These are phyloP conservation scores for Syrphus vitripennis DNA, from an alignment of 2,888 invertebrate genomes.

Conservation along the genomic window DNA sequence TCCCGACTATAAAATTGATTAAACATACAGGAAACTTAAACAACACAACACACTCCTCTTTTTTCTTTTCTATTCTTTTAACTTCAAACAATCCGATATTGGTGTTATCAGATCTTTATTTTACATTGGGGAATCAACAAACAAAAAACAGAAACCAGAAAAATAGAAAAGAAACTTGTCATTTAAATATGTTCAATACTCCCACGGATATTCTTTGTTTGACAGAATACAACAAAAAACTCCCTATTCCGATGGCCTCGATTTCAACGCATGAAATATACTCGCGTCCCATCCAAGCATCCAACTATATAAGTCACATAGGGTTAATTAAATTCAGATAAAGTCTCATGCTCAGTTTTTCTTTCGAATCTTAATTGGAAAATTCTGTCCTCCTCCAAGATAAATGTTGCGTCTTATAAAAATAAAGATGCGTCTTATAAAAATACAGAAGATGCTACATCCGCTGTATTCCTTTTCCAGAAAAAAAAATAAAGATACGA, in stretches of 20 bases:
- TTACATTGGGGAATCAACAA: neutral
- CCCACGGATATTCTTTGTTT: conserved; percentile 46
- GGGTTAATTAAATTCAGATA: conserved; percentile 71
- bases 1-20: neutral
- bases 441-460: conserved; percentile 27
- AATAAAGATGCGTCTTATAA: conserved; percentile 6
- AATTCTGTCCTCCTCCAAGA: conserved; percentile 37
- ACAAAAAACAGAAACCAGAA: neutral
- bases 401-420: conserved; percentile 2
- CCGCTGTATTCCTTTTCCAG: neutral
- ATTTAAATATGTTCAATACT: conserved; percentile 47
- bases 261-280: conserved; percentile 26
- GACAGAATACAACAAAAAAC: neutral
- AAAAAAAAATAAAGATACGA: neutral
- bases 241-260: conserved; percentile 13
- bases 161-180: conserved; percentile 36
- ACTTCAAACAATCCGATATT: neutral
- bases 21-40: neutral
- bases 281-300: neutral
- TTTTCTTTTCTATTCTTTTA: neutral
- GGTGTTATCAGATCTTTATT: neutral
- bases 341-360: conserved; percentile 37
- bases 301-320: conserved; percentile 33
- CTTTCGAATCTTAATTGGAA: conserved; percentile 20
- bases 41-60: neutral